Conservation (phyloP, 2,113 vertebrate species). For the Heterotilapia buettikoferi region DNA sequence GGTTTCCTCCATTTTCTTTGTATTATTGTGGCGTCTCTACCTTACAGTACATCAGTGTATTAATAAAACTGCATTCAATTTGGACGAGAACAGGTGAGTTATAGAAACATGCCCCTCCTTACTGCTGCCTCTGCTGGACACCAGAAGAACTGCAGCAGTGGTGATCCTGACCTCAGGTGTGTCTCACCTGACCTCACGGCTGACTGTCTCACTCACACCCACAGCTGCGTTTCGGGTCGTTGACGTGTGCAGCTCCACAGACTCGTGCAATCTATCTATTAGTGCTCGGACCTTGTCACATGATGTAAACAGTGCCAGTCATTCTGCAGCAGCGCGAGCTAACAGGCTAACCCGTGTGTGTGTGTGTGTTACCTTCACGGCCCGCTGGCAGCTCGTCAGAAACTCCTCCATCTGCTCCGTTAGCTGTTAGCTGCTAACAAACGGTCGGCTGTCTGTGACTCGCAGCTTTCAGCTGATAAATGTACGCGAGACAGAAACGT, state of each 20-base stretch:
- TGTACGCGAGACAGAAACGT: neutral
- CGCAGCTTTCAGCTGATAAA: neutral
- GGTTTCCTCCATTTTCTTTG: neutral
- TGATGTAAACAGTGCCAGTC: neutral
- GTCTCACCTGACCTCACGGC: neutral
- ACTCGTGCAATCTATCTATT: neutral
- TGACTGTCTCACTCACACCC: neutral
- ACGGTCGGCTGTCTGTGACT: neutral
- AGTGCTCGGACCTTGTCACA: neutral
- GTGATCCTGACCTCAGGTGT: neutral
- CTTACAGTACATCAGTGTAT: neutral
- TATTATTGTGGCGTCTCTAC: neutral
- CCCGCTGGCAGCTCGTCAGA: constrained; percentile 8
- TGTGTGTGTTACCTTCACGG: constrained; percentile 21
- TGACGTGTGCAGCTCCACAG: neutral
- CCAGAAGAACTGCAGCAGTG: neutral
- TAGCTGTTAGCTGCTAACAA: neutral
- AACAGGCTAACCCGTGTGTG: neutral
- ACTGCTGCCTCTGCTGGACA: neutral
- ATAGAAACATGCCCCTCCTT: neutral
- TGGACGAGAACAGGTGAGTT: neutral
- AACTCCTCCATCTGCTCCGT: constrained; percentile 44
- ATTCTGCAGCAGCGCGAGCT: neutral
- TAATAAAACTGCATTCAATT: neutral
- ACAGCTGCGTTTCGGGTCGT: neutral